Evolutionary conservation across 30 jellyfish, hydroid and myxozoan species (phyloP).

Genomic region (Hydractinia symbiolongicarpus): DNA sequence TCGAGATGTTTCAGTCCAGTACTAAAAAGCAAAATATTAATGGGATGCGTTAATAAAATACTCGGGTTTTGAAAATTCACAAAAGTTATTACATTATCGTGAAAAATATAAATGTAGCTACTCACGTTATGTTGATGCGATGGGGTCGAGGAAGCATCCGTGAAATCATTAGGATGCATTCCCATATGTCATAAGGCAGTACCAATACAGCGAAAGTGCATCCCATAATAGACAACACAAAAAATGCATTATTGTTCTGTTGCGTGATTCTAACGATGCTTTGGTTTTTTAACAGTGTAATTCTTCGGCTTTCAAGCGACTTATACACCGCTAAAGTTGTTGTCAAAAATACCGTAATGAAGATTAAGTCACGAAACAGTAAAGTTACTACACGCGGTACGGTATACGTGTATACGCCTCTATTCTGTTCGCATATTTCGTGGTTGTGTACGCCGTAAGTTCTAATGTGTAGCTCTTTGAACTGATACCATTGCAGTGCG

Average conservation of each 20-base stretch:
- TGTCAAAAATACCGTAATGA: not conserved
- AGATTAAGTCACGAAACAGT: not conserved
- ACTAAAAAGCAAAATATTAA: not conserved
- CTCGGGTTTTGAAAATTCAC: no score
- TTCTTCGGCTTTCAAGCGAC: not conserved
- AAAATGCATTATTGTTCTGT: not conserved
- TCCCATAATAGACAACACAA: not conserved
- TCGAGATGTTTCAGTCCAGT: not conserved
- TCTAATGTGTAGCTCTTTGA: not conserved
- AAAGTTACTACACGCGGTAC: not conserved
- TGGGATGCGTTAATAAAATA: no score
- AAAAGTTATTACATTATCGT: no score
- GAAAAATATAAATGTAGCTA: not conserved
- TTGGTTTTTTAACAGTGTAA: not conserved
- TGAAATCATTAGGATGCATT: not conserved
- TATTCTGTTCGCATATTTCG: not conserved
- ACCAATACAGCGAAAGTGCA: not conserved
- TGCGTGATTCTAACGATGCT: not conserved
- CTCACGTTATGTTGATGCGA: not conserved
- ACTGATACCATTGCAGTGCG: constrained; percentile 25
- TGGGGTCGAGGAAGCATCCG: not conserved
- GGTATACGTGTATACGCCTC: not conserved
- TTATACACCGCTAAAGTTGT: not conserved
- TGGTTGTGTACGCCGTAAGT: not conserved
- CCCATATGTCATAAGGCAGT: constrained; percentile 12